phyloP scores from a whole-genome alignment of 2,113 vertebrate species.

The Amphiprion percula region DNA sequence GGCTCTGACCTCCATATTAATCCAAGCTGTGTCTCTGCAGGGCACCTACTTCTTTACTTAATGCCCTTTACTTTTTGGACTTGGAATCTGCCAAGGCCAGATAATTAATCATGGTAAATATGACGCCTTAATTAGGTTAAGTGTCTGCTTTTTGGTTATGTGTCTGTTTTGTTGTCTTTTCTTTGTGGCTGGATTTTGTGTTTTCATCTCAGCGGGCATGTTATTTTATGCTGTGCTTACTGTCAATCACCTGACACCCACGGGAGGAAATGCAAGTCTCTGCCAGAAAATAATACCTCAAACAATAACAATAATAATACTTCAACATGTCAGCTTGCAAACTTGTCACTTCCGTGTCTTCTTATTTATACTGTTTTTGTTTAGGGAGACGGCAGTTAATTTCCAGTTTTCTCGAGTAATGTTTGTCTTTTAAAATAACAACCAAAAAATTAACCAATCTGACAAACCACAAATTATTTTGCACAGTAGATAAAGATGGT shows the following conservation, averaged over 20 bases:
- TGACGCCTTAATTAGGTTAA: slow-evolving; percentile 31
- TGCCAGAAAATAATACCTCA: slow-evolving; percentile 70
- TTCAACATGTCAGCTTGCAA: slow-evolving; percentile 60
- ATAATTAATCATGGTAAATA: slow-evolving; percentile 29
- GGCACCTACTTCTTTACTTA: neutral
- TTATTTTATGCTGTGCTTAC: slow-evolving; percentile 60
- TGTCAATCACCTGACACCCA: slow-evolving; percentile 75
- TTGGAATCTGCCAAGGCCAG: neutral
- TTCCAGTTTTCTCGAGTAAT: slow-evolving; percentile 44
- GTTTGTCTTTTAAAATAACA: slow-evolving; percentile 33
- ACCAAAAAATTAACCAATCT: slow-evolving; percentile 30
- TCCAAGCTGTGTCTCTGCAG: neutral
- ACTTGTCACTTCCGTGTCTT: slow-evolving; percentile 65
- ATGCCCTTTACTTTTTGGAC: neutral
- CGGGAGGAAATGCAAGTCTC: slow-evolving; percentile 57
- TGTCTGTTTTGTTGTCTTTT: slow-evolving; percentile 46
- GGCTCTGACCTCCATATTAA: neutral
- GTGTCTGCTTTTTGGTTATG: slow-evolving; percentile 19
- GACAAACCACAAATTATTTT: slow-evolving; percentile 21
- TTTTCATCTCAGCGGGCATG: slow-evolving; percentile 61
- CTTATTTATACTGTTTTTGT: slow-evolving; percentile 46
- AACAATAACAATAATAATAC: slow-evolving; percentile 71
- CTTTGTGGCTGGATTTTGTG: slow-evolving; percentile 44
- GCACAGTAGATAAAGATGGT: slow-evolving; percentile 18
- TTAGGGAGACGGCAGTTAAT: slow-evolving; percentile 40